Conservation (phyloP, 2,888 invertebrate species). For the Standfussiana lucernea region DNA sequence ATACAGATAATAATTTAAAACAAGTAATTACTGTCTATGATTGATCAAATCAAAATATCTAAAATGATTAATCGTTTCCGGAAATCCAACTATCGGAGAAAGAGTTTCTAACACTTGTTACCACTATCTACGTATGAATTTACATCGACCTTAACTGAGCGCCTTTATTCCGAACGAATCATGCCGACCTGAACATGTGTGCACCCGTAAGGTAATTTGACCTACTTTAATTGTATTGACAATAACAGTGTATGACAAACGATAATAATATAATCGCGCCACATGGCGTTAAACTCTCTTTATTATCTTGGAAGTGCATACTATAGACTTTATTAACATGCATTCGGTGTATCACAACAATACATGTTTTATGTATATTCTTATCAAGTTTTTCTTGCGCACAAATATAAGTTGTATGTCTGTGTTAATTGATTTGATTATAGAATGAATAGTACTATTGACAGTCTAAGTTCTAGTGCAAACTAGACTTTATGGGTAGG, state of each 20-base stretch:
- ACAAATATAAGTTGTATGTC: background rate
- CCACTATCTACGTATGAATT: background rate
- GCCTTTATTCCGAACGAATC: background rate
- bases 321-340: background rate
- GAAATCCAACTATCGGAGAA: too few species aligned
- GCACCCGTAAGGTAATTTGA: conserved; percentile 29
- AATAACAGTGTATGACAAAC: conserved; percentile 27
- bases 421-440: background rate
- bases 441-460: background rate
- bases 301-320: conserved; percentile 26
- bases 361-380: background rate
- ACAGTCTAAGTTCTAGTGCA: background rate
- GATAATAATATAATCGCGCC: conserved; percentile 38
- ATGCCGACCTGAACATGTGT: background rate
- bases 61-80: too few species aligned
- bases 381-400: background rate
- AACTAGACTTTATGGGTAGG: too few species aligned
- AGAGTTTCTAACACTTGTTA: too few species aligned
- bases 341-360: background rate
- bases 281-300: conserved; percentile 45
- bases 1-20: too few species aligned
- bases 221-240: conserved; percentile 26
- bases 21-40: too few species aligned
- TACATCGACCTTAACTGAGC: background rate
- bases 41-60: too few species aligned